Percentiles rank a stretch among this genome's conserved stretches.
phyloP scores from a whole-genome alignment of 1,140 invertebrate species.

The Pogonognathellus flavescens region DNA sequence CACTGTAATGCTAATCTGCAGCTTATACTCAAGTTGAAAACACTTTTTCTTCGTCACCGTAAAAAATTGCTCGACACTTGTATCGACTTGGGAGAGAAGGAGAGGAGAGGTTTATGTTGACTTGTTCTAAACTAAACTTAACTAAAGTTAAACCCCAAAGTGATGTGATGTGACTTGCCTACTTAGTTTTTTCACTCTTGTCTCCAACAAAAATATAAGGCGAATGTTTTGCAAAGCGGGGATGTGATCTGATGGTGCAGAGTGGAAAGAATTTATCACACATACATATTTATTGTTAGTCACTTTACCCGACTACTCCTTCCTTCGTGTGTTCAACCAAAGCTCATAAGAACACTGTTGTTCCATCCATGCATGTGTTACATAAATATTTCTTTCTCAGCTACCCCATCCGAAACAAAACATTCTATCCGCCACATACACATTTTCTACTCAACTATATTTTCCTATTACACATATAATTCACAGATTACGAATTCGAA shows the following conservation, averaged over 20 bases:
- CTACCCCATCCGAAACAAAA: no score
- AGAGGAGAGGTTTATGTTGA: constrained; percentile 32
- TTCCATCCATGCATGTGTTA: constrained; percentile 7
- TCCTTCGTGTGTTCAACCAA: background rate
- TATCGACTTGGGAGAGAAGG: constrained; percentile 42
- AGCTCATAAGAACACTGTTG: constrained; percentile 34
- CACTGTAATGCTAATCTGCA: constrained; percentile 37
- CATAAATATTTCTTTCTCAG: constrained; percentile 10
- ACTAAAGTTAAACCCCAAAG: constrained; percentile 41
- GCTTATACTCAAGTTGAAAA: constrained; percentile 42
- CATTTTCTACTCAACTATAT: no score
- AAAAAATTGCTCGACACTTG: constrained; percentile 47
- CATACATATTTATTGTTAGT: constrained; percentile 36
- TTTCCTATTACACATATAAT: no score
- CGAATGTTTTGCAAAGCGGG: constrained; percentile 19
- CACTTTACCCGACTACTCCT: background rate
- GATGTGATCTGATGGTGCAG: constrained; percentile 22
- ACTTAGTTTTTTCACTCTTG: constrained; percentile 34
- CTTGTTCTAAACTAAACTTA: constrained; percentile 44
- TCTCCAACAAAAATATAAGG: constrained; percentile 23
- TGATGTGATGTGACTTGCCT: constrained; percentile 45
- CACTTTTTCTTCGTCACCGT: constrained; percentile 30
- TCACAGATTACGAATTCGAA: no score
- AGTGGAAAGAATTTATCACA: constrained; percentile 49
- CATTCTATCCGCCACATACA: no score